Evolutionary conservation across 2,888 invertebrate genomes (phyloP), one percentile per base, ranked within the genome.

Genomic region (Auanema freiburgensis): DNA sequence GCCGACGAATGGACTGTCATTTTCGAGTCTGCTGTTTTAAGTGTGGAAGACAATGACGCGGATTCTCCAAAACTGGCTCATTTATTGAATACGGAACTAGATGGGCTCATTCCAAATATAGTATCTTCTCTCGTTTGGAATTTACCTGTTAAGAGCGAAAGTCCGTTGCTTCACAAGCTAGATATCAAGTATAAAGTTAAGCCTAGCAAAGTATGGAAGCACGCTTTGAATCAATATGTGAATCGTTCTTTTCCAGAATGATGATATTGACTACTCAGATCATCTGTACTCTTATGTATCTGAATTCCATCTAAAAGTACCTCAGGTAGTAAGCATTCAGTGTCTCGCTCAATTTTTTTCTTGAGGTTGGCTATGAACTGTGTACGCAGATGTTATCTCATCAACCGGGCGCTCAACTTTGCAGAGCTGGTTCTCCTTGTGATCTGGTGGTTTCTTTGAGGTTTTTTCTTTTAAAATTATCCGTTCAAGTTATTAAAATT

Each of bases 321-420:
- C 73, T 4, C 25, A 59, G 53, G 71, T 62, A n/a, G 3, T 43
- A n/a, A n/a, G n/a, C n/a, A n/a, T n/a, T n/a, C n/a, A 16, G 6
- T 60, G n/a, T 52, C 2, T 23, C 14, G n/a, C 6, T 57, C 14
- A 12, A 23, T 4, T 23, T 57, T 2, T 8, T 33, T 4, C 23
- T 59, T 23, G 16, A 79, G 73, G 74, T 75, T n/a, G 74, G 69
- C 21, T 81, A 77, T 66, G 82, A 82, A 46, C 61, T 82, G 21
- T 81, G 81, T 56, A 76, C 82, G 0, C 82, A 79, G 60, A 72
- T 82, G n/a, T 67, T 80, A 12, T 78, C 81, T 1, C 79, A 83
- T 46, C 76, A 77, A 41, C 79, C 81, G 12, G 79, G 80, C 16
- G 78, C 79, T 1, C 76, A 79, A 43, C 55, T 82, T 25, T 80